Evolutionary conservation across 2,888 invertebrate genomes (phyloP).

Genomic region (Xanthia togata): DNA sequence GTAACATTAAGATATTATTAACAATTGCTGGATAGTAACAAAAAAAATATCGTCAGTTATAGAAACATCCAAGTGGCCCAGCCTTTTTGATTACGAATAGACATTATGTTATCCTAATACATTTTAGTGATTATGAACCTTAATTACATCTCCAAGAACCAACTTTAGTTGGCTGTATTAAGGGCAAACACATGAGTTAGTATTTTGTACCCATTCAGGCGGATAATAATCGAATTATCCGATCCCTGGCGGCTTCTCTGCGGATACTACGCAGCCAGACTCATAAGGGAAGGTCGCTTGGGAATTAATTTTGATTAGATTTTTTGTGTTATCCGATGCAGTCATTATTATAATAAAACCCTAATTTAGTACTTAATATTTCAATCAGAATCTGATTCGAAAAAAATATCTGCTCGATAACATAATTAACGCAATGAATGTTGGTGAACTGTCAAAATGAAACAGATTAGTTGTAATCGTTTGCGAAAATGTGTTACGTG

Average conservation of each 20-base stretch:
- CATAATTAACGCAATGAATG: too few species aligned
- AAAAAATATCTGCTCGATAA: too few species aligned
- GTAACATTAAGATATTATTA: too few species aligned
- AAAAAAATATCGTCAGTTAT: neutral
- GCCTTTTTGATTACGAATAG: neutral
- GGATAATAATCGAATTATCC: conserved; percentile 32
- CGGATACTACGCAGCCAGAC: neutral
- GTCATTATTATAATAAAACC: neutral
- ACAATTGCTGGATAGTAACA: too few species aligned
- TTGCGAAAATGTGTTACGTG: too few species aligned
- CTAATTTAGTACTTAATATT: too few species aligned
- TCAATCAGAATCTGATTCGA: too few species aligned
- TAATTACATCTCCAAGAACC: neutral
- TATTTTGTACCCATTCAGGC: conserved; percentile 27
- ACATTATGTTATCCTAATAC: neutral
- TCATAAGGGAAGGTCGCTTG: neutral
- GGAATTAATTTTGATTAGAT: conserved; percentile 16
- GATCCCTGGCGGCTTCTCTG: conserved; percentile 16
- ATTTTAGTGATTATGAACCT: neutral
- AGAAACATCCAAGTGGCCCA: neutral
- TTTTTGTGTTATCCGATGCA: conserved; percentile 5
- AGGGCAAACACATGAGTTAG: conserved; percentile 20
- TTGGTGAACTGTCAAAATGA: too few species aligned
- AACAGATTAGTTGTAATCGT: too few species aligned
- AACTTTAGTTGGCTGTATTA: conserved; percentile 8